phyloP scores from a whole-genome alignment of 2,888 invertebrate genomes.

The Spodoptera exigua region DNA sequence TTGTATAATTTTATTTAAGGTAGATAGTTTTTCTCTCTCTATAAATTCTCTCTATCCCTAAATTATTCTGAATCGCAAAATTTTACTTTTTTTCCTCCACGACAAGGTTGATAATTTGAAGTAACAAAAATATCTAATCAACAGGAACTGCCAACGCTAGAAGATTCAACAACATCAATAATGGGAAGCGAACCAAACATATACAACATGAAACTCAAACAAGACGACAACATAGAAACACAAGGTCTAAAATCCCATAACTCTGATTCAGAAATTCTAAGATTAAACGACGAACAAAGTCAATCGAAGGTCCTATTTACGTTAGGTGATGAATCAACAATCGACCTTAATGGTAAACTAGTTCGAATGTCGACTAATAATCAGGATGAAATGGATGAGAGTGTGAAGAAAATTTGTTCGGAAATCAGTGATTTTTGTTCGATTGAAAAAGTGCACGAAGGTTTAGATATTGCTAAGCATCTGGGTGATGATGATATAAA shows the following conservation, averaged over 20 bases:
- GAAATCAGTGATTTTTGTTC: slow-evolving; percentile 79
- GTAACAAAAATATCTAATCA: slow-evolving; percentile 24
- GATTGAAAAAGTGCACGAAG: slow-evolving; percentile 63
- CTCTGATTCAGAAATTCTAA: slow-evolving; percentile 82
- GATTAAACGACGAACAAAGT: slow-evolving; percentile 57
- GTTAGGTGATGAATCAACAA: slow-evolving; percentile 71
- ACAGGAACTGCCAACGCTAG: slow-evolving; percentile 77
- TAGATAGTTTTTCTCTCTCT: too few relatives aligned
- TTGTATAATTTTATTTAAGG: too few relatives aligned
- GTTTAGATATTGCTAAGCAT: slow-evolving; percentile 70
- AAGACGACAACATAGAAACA: slow-evolving; percentile 57
- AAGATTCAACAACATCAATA: slow-evolving; percentile 82
- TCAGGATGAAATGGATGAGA: slow-evolving; percentile 74
- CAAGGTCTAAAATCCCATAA: slow-evolving; percentile 70
- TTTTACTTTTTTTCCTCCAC: too few relatives aligned
- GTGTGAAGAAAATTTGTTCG: slow-evolving; percentile 78
- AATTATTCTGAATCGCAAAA: too few relatives aligned
- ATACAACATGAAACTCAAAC: slow-evolving; percentile 77
- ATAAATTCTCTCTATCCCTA: too few relatives aligned
- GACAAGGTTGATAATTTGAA: neutral
- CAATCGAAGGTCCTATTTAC: slow-evolving; percentile 76
- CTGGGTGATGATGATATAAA: slow-evolving; percentile 51
- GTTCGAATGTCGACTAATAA: slow-evolving; percentile 82
- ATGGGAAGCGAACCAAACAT: slow-evolving; percentile 87
- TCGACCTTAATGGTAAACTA: slow-evolving; percentile 66